A percentile compares a stretch with the other conserved stretches of the same genome.
Conservation (phyloP, 1,140 invertebrate species). For the Muscidifurax raptorellus region DNA sequence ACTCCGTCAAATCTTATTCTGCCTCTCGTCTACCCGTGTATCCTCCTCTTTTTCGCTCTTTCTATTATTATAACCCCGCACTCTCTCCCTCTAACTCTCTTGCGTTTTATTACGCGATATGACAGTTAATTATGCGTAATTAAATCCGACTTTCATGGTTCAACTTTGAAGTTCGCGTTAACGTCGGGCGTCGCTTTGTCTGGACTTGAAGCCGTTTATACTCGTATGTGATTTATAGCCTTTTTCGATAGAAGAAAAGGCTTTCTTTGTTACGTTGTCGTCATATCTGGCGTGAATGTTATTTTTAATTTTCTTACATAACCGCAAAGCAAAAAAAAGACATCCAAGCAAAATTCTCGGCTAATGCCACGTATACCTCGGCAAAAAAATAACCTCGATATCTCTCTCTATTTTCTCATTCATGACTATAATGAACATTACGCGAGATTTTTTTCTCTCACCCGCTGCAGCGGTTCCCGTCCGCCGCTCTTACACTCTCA, state of each 20-base stretch:
- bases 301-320: neutral
- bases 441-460: constrained; percentile 40
- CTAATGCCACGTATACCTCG: neutral
- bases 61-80: constrained; percentile 46
- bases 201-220: constrained; percentile 1
- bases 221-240: constrained; percentile 20
- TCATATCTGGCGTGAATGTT: neutral
- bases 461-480: neutral
- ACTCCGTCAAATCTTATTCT: constrained; percentile 11
- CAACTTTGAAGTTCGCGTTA: constrained; percentile 32
- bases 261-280: constrained; percentile 15
- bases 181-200: neutral
- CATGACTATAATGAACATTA: constrained; percentile 50
- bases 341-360: neutral
- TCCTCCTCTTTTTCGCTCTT: constrained; percentile 50
- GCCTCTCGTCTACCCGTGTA: constrained; percentile 39
- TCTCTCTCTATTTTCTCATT: constrained; percentile 44
- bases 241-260: constrained; percentile 31
- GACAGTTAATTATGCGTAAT: constrained; percentile 56
- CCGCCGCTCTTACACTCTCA: constrained; percentile 11
- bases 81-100: neutral
- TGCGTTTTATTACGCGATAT: constrained; percentile 44
- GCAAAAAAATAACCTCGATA: constrained; percentile 28
- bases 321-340: neutral
- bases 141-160: constrained; percentile 45